Conservation (phyloP, 2,113 vertebrate species). For the Zapus hudsonius region DNA sequence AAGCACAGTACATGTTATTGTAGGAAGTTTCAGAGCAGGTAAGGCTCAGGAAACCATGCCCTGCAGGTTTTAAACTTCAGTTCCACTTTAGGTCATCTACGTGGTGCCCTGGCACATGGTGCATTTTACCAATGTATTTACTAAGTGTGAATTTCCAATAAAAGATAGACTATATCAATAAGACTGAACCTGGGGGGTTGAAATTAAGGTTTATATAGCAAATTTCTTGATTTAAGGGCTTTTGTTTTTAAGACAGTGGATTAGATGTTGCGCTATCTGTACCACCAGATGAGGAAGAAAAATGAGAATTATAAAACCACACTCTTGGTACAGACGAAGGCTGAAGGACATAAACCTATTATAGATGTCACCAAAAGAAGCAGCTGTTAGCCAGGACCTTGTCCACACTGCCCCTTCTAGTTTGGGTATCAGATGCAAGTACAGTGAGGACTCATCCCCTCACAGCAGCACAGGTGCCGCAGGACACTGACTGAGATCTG, state of each 20-base stretch:
- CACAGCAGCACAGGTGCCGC: no score
- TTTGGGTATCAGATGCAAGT: no score
- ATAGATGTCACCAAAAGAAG: no score
- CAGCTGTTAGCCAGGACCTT: neutral
- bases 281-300: neutral
- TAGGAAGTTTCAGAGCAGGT: neutral
- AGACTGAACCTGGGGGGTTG: neutral
- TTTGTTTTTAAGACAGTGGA: no score
- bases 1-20: neutral
- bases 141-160: neutral
- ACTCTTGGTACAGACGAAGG: neutral
- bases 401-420: no score
- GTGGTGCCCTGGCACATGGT: neutral
- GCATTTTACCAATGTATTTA: neutral
- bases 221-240: neutral
- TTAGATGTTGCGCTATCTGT: neutral
- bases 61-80: neutral
- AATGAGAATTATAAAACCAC: neutral
- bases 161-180: neutral
- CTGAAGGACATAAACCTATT: neutral
- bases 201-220: constrained; percentile 6
- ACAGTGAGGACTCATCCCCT: neutral
- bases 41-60: neutral
- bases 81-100: neutral
- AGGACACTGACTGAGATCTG: neutral